These are phyloP conservation scores for Acromyrmex heyeri DNA, from an alignment of 1,140 invertebrate species.

Conservation along the genomic window DNA sequence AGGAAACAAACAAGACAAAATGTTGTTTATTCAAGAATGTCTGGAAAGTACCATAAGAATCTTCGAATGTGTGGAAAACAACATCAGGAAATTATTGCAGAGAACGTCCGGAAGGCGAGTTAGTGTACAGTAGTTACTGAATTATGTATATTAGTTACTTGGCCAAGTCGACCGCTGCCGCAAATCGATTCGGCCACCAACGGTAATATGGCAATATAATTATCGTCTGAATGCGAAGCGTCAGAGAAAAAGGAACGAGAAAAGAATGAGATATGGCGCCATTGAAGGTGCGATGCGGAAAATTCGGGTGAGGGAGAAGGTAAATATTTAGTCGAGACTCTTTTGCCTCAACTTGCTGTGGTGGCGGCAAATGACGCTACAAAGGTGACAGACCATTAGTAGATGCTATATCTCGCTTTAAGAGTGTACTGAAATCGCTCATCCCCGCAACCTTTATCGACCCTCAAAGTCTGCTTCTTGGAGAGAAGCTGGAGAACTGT, in stretches of 20 bases:
- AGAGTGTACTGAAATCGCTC: constrained; percentile 47
- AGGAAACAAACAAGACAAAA: not conserved
- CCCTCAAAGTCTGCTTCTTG: constrained; percentile 26
- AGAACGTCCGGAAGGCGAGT: not conserved
- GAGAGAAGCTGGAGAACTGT: constrained; percentile 35
- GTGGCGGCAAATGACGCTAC: constrained; percentile 64
- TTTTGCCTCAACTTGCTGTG: not conserved
- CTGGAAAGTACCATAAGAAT: not conserved
- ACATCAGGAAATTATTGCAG: not conserved
- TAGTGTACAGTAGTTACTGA: not conserved
- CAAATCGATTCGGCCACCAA: constrained; percentile 28
- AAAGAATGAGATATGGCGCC: not conserved
- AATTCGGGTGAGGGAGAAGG: not conserved
- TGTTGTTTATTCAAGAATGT: constrained; percentile 9
- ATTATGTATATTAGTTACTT: constrained; percentile 20
- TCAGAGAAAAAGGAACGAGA: constrained; percentile 44
- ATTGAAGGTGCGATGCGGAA: constrained; percentile 5
- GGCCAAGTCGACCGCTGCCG: constrained; percentile 1
- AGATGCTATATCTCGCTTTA: constrained; percentile 62
- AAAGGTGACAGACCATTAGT: constrained; percentile 68
- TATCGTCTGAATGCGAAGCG: constrained; percentile 34
- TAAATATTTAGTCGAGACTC: constrained; percentile 69
- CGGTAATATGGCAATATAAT: constrained; percentile 30
- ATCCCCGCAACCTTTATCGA: constrained; percentile 11
- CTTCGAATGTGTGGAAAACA: not conserved